Conservation (phyloP, 1,140 invertebrate genomes). For the Drosophila repletoides region DNA sequence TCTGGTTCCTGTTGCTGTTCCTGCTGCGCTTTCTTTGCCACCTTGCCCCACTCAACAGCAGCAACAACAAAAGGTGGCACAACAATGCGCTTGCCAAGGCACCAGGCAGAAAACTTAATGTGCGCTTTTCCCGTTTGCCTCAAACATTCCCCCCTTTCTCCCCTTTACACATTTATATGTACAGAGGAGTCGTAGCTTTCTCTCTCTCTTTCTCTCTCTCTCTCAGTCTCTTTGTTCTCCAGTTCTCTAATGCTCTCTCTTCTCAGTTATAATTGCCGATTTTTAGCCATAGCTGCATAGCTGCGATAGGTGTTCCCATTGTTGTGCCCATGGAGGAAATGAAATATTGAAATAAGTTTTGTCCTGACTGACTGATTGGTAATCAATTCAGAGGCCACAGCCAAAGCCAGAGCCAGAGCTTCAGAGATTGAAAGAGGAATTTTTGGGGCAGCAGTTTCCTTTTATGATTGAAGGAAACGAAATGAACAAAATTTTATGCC, state of each 20-base stretch:
- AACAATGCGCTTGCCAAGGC: slow-evolving; percentile 51
- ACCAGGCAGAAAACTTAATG: slow-evolving; percentile 70
- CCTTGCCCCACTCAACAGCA: slow-evolving; percentile 29
- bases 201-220: background rate
- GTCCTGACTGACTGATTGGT: slow-evolving; percentile 4
- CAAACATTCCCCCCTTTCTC: background rate
- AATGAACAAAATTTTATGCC: no score
- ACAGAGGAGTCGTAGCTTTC: no score
- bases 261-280: slow-evolving; percentile 47
- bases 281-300: slow-evolving; percentile 30
- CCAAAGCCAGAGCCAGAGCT: no score
- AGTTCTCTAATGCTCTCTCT: slow-evolving; percentile 37
- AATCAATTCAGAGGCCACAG: background rate
- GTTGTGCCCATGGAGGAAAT: background rate
- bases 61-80: slow-evolving; percentile 29
- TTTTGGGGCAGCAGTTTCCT: no score
- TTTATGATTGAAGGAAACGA: no score
- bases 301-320: slow-evolving; percentile 9
- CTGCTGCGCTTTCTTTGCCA: slow-evolving; percentile 62
- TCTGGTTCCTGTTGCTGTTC: slow-evolving; percentile 17
- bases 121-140: slow-evolving; percentile 50
- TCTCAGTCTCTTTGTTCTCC: background rate
- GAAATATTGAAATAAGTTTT: background rate
- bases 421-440: no score
- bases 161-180: background rate